Conservation (phyloP, 2,113 vertebrate genomes). For the Enhydra lutris region DNA sequence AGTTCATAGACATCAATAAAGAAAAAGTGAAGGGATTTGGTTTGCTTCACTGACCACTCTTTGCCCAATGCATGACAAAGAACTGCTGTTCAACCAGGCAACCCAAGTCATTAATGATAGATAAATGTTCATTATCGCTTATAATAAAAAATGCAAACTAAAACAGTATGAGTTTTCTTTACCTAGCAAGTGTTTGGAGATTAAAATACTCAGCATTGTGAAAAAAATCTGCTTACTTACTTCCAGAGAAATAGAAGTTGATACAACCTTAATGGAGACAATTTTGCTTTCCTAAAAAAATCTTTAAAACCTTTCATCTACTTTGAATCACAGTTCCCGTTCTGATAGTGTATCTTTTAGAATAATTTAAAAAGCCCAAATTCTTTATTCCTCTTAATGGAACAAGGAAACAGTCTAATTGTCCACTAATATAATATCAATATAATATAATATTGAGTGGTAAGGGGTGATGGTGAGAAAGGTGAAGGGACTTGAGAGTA, state of each 20-base stretch:
- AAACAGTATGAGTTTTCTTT: background rate
- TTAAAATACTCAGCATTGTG: background rate
- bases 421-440: background rate
- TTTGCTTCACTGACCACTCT: background rate
- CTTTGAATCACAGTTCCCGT: background rate
- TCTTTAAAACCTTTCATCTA: background rate
- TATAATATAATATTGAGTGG: background rate
- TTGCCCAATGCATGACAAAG: background rate
- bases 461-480: rapidly evolving
- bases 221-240: background rate
- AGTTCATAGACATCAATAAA: background rate
- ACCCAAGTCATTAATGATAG: background rate
- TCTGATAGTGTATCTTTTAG: background rate
- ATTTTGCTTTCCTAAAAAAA: background rate
- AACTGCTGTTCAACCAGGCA: background rate
- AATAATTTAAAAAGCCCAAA: background rate
- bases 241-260: background rate
- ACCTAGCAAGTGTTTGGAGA: background rate
- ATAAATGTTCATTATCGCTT: background rate
- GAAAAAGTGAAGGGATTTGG: background rate
- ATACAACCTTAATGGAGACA: background rate
- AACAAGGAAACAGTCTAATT: background rate
- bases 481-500: background rate
- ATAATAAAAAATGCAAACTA: background rate
- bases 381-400: background rate